phyloP scores from a whole-genome alignment of 2,797 vertebrate genomes.

The Urosaurus nigricauda region DNA sequence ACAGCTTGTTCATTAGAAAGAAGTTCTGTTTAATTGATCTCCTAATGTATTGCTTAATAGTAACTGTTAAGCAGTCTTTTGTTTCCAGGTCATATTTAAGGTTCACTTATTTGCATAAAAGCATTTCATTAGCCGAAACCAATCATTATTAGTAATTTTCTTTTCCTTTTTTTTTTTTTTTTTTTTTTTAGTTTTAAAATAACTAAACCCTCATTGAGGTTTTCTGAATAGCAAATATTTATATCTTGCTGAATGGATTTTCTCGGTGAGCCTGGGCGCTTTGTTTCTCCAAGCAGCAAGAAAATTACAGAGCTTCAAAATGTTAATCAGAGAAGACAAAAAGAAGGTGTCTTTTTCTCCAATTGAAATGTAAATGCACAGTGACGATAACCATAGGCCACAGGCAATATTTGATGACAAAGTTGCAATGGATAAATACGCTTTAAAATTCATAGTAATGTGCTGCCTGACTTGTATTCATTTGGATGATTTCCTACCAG shows the following conservation, averaged over 20 bases:
- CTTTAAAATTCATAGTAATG: slow-evolving; percentile 76
- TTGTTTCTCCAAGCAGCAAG: slow-evolving; percentile 83
- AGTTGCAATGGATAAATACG: slow-evolving; percentile 83
- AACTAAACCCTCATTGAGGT: slow-evolving; percentile 89
- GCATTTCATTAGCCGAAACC: slow-evolving; percentile 95
- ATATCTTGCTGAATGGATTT: slow-evolving; percentile 91
- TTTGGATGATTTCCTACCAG: slow-evolving; percentile 63
- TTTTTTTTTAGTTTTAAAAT: slow-evolving; percentile 88
- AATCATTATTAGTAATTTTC: slow-evolving; percentile 97
- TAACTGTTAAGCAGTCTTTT: slow-evolving; percentile 96
- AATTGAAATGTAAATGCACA: slow-evolving; percentile 83
- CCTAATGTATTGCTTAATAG: slow-evolving; percentile 98
- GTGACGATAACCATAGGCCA: slow-evolving; percentile 80
- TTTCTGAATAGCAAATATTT: slow-evolving; percentile 96
- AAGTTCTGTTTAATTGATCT: slow-evolving; percentile 99
- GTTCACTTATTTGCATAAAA: slow-evolving; percentile 98
- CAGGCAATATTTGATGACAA: slow-evolving; percentile 83
- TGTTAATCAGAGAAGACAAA: slow-evolving; percentile 86
- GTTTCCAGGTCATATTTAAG: slow-evolving; percentile 99
- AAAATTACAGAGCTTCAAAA: slow-evolving; percentile 86
- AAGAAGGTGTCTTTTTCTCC: slow-evolving; percentile 81
- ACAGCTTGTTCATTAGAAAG: slow-evolving; percentile 89
- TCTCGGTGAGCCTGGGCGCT: slow-evolving; percentile 83
- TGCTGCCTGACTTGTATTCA: slow-evolving; percentile 64
- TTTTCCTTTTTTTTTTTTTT: slow-evolving; percentile 84